phyloP scores from a whole-genome alignment of 1,140 invertebrate species.

The Aradophagus sp. region DNA sequence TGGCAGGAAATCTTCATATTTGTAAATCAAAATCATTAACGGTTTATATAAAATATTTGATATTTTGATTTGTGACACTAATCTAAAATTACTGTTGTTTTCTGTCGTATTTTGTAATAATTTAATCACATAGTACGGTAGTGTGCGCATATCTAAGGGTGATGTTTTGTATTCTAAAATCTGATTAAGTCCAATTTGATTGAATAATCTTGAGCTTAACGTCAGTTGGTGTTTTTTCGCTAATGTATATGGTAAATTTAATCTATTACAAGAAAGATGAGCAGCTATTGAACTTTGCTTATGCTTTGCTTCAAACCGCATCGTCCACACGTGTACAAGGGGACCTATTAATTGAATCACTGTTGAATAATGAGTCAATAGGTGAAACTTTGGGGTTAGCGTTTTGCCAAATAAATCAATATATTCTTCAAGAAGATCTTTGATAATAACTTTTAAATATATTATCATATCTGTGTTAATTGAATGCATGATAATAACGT shows the following conservation, averaged over 20 bases:
- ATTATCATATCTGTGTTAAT: slow-evolving; percentile 10
- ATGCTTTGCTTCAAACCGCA: slow-evolving; percentile 40
- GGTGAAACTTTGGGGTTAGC: slow-evolving; percentile 36
- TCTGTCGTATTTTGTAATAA: not conserved
- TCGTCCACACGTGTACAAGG: slow-evolving; percentile 22
- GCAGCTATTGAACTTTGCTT: slow-evolving; percentile 19
- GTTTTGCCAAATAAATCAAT: slow-evolving; percentile 24
- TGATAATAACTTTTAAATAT: slow-evolving; percentile 18
- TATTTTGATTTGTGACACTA: slow-evolving; percentile 4
- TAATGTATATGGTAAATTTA: slow-evolving; percentile 17
- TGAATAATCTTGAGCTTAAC: slow-evolving; percentile 8
- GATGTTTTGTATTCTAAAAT: not conserved
- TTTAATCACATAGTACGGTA: not conserved
- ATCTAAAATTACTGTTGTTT: slow-evolving; percentile 2
- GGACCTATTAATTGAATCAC: slow-evolving; percentile 20
- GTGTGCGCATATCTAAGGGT: not conserved
- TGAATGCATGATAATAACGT: slow-evolving; percentile 21
- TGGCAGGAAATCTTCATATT: slow-evolving; percentile 13
- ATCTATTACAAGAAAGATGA: slow-evolving; percentile 17
- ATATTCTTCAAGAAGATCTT: slow-evolving; percentile 23
- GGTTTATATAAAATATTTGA: slow-evolving; percentile 16
- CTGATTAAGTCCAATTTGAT: slow-evolving; percentile 7
- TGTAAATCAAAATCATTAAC: slow-evolving; percentile 11
- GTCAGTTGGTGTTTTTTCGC: slow-evolving; percentile 22
- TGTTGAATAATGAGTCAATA: slow-evolving; percentile 18